Percentiles rank a stretch among this genome's conserved stretches.
phyloP scores from a whole-genome alignment of 2,888 invertebrate species.

The Thecophora atra region DNA sequence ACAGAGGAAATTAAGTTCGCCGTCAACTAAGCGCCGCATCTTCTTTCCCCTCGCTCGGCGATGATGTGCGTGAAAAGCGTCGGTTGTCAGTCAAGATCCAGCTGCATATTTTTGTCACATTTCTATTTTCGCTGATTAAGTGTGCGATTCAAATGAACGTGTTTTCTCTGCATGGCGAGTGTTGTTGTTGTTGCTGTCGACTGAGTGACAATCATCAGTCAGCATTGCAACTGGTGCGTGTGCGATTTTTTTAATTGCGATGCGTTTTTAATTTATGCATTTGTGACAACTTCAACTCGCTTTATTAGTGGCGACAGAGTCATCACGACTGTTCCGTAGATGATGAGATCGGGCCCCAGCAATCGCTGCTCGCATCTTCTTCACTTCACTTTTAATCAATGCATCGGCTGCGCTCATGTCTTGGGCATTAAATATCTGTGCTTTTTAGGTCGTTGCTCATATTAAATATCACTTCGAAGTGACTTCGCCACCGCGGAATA shows the following conservation, averaged over 20 bases:
- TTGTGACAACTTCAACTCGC: background rate
- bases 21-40: too few relatives aligned
- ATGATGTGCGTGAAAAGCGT: background rate
- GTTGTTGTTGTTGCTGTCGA: background rate
- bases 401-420: slow-evolving; percentile 28
- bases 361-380: background rate
- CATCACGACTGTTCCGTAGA: background rate
- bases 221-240: slow-evolving; percentile 13
- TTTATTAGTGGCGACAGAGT: background rate
- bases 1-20: slow-evolving; percentile 4
- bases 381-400: slow-evolving; percentile 28
- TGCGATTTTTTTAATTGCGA: slow-evolving; percentile 19
- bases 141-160: background rate
- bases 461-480: slow-evolving; percentile 18
- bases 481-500: too few relatives aligned
- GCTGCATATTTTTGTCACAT: background rate
- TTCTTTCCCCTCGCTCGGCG: too few relatives aligned
- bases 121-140: background rate
- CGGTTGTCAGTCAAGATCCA: background rate
- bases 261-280: slow-evolving; percentile 28
- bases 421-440: slow-evolving; percentile 28
- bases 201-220: slow-evolving; percentile 2
- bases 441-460: slow-evolving; percentile 28
- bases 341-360: too few relatives aligned
- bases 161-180: background rate